phyloP scores from a whole-genome alignment of 1,140 invertebrate genomes.

The Theocolax elegans region DNA sequence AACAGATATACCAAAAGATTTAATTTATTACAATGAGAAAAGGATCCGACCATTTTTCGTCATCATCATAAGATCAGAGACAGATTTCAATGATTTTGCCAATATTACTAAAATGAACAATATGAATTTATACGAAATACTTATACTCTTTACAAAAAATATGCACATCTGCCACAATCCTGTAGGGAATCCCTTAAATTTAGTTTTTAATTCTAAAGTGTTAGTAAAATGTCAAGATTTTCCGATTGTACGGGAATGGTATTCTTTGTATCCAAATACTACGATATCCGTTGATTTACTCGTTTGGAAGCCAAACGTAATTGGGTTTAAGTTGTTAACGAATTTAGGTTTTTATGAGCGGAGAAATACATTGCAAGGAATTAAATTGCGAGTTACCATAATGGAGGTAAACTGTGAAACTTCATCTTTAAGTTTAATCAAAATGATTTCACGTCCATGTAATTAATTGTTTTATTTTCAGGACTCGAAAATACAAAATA shows the following conservation, averaged over 20 bases:
- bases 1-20: background rate
- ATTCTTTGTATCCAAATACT: background rate
- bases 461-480: background rate
- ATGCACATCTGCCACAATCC: background rate
- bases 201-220: background rate
- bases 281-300: background rate
- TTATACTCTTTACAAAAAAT: background rate
- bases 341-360: background rate
- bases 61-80: background rate
- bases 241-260: background rate
- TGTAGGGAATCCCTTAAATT: conserved; percentile 1
- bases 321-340: background rate
- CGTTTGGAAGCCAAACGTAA: background rate
- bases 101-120: background rate
- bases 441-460: background rate
- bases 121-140: background rate
- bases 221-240: background rate
- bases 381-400: background rate
- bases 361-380: background rate
- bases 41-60: background rate
- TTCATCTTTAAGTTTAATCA: background rate
- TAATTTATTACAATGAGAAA: background rate
- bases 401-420: background rate
- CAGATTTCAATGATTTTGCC: background rate
- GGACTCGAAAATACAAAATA: background rate